phyloP scores from a whole-genome alignment of 2,888 invertebrate species.

The Chaetogeoica ovagalla region DNA sequence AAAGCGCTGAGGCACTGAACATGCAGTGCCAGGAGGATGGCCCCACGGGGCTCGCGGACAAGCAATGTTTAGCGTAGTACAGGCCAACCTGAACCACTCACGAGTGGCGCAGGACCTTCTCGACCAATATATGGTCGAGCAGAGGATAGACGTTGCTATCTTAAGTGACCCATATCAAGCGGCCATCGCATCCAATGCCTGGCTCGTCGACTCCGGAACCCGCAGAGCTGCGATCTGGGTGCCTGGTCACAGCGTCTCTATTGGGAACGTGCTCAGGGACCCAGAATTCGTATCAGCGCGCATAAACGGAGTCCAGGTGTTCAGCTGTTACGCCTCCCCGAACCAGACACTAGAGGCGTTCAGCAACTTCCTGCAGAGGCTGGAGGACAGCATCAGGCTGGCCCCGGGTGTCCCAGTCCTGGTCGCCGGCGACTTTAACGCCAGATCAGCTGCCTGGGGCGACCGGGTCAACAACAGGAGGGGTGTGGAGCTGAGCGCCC shows the following conservation, averaged over 20 bases:
- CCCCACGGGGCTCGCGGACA: too few species aligned
- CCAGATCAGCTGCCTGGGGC: neutral
- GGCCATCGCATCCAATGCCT: too few species aligned
- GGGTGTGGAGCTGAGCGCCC: neutral
- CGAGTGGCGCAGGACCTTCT: neutral
- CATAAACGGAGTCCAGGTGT: neutral
- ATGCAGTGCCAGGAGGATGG: too few species aligned
- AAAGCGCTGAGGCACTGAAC: too few species aligned
- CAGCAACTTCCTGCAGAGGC: neutral
- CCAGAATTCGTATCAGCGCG: neutral
- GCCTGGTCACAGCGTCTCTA: rapidly evolving
- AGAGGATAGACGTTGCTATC: neutral
- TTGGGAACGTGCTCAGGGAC: rapidly evolving
- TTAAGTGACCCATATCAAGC: neutral
- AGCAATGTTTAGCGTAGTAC: too few species aligned
- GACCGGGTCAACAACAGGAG: neutral
- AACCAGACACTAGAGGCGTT: rapidly evolving
- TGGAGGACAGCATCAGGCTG: neutral
- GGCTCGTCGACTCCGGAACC: neutral
- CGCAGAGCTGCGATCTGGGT: neutral
- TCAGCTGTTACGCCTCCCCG: neutral
- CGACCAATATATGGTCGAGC: neutral
- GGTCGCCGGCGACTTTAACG: too few species aligned
- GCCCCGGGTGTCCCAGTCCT: rapidly evolving
- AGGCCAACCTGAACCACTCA: neutral